Conservation (phyloP, 1,140 invertebrate genomes). For the Gonatopus flavifemur region DNA sequence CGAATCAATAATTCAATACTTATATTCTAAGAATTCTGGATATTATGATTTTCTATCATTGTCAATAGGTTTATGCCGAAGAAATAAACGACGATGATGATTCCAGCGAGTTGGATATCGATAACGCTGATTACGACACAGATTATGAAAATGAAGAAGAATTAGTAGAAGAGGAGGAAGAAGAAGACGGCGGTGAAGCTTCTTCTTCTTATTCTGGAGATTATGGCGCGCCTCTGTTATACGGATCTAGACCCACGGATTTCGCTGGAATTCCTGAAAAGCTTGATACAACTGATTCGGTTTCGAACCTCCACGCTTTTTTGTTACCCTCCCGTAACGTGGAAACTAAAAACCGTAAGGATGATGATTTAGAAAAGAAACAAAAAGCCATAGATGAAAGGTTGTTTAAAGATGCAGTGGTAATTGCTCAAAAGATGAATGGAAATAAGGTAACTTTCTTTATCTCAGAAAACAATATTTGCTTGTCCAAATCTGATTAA, state of each 20-base stretch:
- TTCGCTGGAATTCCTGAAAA: conserved; percentile 8
- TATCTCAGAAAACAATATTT: no score
- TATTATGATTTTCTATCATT: neutral
- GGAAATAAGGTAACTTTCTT: no score
- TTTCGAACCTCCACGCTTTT: no score
- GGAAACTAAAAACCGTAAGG: no score
- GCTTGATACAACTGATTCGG: neutral
- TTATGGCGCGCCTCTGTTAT: conserved; percentile 8
- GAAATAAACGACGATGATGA: conserved; percentile 32
- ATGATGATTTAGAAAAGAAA: no score
- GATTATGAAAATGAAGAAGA: conserved; percentile 36
- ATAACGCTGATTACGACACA: conserved; percentile 37
- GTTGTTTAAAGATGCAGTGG: no score
- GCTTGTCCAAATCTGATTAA: no score
- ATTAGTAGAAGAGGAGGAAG: neutral
- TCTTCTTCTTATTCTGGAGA: conserved; percentile 16
- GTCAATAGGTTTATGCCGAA: conserved; percentile 38
- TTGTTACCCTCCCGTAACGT: no score
- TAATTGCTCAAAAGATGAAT: no score
- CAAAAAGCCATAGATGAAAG: no score
- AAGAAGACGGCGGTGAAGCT: conserved; percentile 6
- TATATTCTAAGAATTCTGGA: no score
- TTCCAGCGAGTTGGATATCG: conserved; percentile 18
- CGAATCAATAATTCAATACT: no score
- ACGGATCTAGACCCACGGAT: conserved; percentile 7